Base-by-base conservation (phyloP, 2,888 invertebrate species). In the Nematopogon swammerdamellus region DNA sequence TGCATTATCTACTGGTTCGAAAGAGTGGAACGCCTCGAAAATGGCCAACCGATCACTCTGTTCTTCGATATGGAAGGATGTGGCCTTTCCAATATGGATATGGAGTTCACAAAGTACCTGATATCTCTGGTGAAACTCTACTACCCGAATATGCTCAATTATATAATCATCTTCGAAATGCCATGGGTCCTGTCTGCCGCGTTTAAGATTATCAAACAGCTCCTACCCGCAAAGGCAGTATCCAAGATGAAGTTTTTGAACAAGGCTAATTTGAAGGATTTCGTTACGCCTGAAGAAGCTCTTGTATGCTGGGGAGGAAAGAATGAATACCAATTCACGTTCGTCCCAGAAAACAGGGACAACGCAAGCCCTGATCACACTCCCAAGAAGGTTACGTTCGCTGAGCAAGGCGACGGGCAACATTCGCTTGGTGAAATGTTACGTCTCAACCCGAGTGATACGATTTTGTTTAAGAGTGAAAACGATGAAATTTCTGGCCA, bases 181-280 rank as follows among this genome's bases (percentile, higher is more conserved):
- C 93, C 96, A 0, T 97, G 96, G 96, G 85, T 96, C 1, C 70
- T 97, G 52, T 93, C 89, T 61, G 93, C 96, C 55, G 92, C 92
- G 1, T 96, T 96, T 72, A 95, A 91, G 73, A 84, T 97, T 44
- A 89, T 97, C 8, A 96, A 95, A 70, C 80, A 87, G 0, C 83
- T 95, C 77, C 67, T 97, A 49, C 95, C 95, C 2, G 87, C 92
- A 1, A 91, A 92, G 68, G 95, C 94, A 11, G 89, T 94, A 18
- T 89, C 92, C 61, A 88, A 88, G 70, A 90, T 97, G 66, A 94
- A 92, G 67, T 91, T 94, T 72, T 83, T 92, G 0, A 85, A 83
- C 49, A 91, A 90, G 64, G 85, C 86, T 52, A 85, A 82, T 16
- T 73, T 97, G 46, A 85, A 85, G 53, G 89, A 89, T 16, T 87